Evolutionary conservation across 2,888 invertebrate genomes (phyloP).

Genomic region (Limnephilus lunatus): DNA sequence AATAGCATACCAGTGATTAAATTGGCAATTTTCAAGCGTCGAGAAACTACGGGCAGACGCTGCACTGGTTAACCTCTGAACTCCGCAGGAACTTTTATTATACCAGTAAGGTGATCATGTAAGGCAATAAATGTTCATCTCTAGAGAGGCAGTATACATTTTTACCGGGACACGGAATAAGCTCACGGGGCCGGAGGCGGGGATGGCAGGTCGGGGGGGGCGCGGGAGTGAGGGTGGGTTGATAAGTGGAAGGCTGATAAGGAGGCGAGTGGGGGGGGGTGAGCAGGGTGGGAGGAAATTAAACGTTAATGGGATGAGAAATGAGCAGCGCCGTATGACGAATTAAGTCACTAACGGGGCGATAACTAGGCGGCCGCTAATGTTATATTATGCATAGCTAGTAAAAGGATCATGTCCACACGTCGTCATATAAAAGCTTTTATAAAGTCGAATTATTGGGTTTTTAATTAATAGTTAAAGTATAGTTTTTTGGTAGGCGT

Average conservation of each 20-base stretch:
- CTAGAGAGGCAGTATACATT: too few relatives aligned
- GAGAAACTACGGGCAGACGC: neutral
- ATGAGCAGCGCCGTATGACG: slow-evolving; percentile 12
- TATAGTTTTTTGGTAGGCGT: too few relatives aligned
- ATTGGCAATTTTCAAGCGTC: neutral
- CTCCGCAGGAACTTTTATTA: neutral
- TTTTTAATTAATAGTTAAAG: neutral
- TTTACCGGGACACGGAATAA: neutral
- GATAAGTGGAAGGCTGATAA: slow-evolving; percentile 2
- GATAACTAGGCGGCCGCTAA: neutral
- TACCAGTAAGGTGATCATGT: neutral
- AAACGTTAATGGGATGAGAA: neutral
- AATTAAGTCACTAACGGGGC: neutral
- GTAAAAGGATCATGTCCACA: neutral
- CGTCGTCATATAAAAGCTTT: neutral
- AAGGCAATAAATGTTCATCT: neutral
- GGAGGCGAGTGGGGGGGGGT: neutral
- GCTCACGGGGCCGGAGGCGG: neutral
- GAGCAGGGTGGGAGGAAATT: neutral
- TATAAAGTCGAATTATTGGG: neutral
- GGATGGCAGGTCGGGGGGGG: neutral
- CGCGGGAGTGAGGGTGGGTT: neutral
- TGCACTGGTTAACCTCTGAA: neutral
- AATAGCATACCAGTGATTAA: neutral
- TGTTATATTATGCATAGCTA: neutral